phyloP scores from a whole-genome alignment of 1,140 invertebrate species.

The Cydia fagiglandana region DNA sequence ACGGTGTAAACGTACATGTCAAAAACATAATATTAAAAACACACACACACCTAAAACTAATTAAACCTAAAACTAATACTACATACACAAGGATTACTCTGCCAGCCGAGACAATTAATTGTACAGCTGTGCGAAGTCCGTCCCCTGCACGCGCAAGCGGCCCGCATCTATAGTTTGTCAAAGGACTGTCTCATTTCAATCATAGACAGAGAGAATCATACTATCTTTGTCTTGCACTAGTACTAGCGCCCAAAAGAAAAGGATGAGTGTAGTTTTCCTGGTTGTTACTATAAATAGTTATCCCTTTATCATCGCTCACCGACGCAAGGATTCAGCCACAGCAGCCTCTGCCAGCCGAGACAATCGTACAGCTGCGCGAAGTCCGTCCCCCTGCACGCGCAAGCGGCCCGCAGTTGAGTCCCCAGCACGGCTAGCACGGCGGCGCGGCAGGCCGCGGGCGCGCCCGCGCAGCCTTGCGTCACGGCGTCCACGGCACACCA shows the following conservation, averaged over 20 bases:
- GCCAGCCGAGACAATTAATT: constrained; percentile 93
- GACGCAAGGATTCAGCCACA: constrained; percentile 95
- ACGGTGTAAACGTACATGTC: too few relatives aligned
- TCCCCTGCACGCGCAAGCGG: constrained; percentile 90
- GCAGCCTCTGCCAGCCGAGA: constrained; percentile 92
- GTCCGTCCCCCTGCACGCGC: constrained; percentile 91
- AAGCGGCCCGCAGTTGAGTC: constrained; percentile 89
- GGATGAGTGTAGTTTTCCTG: too few relatives aligned
- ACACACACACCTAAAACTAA: too few relatives aligned
- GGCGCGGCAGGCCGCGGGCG: constrained; percentile 87
- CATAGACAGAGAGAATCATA: too few relatives aligned
- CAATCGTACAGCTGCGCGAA: constrained; percentile 91
- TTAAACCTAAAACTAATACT: too few relatives aligned
- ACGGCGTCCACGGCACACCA: constrained; percentile 93
- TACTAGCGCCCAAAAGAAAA: too few relatives aligned
- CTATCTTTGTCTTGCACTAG: too few relatives aligned
- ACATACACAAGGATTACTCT: constrained; percentile 87
- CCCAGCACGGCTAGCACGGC: constrained; percentile 92
- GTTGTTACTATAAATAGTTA: background rate
- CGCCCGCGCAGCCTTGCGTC: constrained; percentile 93
- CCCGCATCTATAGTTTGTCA: constrained; percentile 44
- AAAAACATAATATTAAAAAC: too few relatives aligned
- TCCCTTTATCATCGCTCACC: constrained; percentile 81
- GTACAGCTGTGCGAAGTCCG: constrained; percentile 89
- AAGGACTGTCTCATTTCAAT: too few relatives aligned